Evolutionary conservation across 2,113 vertebrate genomes (phyloP).

Genomic region (Siniperca chuatsi): DNA sequence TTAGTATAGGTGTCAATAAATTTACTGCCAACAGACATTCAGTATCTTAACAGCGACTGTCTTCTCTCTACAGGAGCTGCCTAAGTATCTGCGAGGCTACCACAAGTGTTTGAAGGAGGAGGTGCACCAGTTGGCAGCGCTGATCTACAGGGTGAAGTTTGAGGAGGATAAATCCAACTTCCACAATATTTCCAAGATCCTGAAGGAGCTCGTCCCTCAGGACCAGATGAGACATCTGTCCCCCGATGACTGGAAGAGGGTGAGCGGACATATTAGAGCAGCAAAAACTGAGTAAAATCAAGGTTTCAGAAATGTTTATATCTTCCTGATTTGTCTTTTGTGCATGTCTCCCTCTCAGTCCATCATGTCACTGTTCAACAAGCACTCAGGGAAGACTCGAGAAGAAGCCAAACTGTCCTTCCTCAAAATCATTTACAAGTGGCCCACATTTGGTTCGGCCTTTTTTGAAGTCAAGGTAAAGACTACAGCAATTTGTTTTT

Average conservation of each 20-base stretch:
- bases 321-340: no score
- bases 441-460: slow-evolving; percentile 97
- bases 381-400: slow-evolving; percentile 91
- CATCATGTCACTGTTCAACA: slow-evolving; percentile 94
- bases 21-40: no score
- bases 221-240: slow-evolving; percentile 92
- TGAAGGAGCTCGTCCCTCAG: slow-evolving; percentile 95
- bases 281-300: not conserved
- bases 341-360: slow-evolving; percentile 81
- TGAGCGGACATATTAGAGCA: slow-evolving; percentile 57
- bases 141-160: slow-evolving; percentile 97
- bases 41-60: not conserved
- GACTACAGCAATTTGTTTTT: rapidly evolving
- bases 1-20: no score
- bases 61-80: slow-evolving; percentile 88
- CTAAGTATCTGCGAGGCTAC: slow-evolving; percentile 97
- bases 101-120: slow-evolving; percentile 96
- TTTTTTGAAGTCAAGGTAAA: slow-evolving; percentile 99
- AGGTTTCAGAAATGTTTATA: not conserved
- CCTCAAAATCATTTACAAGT: slow-evolving; percentile 96
- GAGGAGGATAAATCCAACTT: slow-evolving; percentile 97
- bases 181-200: slow-evolving; percentile 91
- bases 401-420: slow-evolving; percentile 97
- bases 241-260: slow-evolving; percentile 97
- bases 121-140: slow-evolving; percentile 91